Evolutionary conservation across 1,140 invertebrate genomes (phyloP).

Genomic region (Drosophila suzukii): DNA sequence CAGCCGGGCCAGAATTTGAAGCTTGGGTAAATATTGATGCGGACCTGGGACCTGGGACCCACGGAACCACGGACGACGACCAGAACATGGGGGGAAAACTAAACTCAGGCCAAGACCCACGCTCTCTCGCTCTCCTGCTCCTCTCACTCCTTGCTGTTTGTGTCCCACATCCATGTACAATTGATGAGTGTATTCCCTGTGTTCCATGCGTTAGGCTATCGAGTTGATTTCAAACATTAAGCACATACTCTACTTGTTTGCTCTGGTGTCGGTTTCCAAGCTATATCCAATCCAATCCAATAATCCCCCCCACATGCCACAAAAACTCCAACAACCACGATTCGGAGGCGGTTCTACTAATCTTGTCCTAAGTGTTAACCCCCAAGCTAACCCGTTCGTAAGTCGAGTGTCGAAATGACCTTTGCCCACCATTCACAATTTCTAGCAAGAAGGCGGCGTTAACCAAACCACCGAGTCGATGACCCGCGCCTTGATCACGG

Average conservation of each 20-base stretch:
- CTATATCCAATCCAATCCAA: constrained; percentile 2
- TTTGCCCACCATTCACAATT: constrained; percentile 59
- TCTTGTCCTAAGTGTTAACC: constrained; percentile 12
- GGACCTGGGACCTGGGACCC: constrained; percentile 14
- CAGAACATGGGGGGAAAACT: constrained; percentile 55
- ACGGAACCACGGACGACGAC: constrained; percentile 8
- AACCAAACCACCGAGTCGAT: constrained; percentile 95
- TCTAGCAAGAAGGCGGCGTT: constrained; percentile 94
- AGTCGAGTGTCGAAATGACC: constrained; percentile 33
- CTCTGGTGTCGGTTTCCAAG: constrained; percentile 63
- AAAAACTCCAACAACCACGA: constrained; percentile 17
- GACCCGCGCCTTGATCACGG: constrained; percentile 95
- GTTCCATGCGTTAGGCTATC: constrained; percentile 30
- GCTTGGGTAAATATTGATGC: constrained; percentile 90
- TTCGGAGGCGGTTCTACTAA: constrained; percentile 56
- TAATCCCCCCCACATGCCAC: not conserved
- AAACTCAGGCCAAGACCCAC: constrained; percentile 65
- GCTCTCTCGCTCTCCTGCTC: constrained; percentile 53
- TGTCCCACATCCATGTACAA: constrained; percentile 24
- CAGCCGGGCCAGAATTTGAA: constrained; percentile 96
- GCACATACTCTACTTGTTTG: constrained; percentile 43
- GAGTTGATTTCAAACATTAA: constrained; percentile 39
- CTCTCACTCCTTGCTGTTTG: constrained; percentile 43
- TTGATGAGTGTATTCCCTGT: constrained; percentile 25
- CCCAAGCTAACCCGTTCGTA: constrained; percentile 12